A percentile compares a stretch with the other conserved stretches of the same genome.
Evolutionary conservation across 2,888 invertebrate genomes (phyloP).

Genomic region (Erannis defoliaria): DNA sequence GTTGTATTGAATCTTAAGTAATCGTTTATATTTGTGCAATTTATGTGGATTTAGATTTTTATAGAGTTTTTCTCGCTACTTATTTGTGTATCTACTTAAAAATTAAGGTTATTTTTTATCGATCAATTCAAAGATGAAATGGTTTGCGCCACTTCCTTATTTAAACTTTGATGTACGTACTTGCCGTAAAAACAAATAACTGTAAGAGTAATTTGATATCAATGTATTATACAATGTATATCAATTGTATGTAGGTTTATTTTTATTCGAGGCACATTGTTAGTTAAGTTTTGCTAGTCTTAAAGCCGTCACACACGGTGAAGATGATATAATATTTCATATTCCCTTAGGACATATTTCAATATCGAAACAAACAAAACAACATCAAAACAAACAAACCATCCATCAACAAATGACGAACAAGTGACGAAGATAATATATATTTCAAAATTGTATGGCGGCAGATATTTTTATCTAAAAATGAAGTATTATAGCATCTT

Average conservation of each 20-base stretch:
- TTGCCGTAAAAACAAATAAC: constrained; percentile 34
- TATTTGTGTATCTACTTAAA: constrained; percentile 18
- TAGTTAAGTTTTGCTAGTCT: constrained; percentile 27
- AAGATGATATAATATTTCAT: too few species aligned
- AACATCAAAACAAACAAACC: too few species aligned
- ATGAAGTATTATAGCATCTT: too few species aligned
- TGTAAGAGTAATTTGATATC: constrained; percentile 27
- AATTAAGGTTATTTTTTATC: too few species aligned
- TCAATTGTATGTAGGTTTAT: constrained; percentile 34
- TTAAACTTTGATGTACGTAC: constrained; percentile 32
- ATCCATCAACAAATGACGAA: too few species aligned
- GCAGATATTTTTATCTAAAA: too few species aligned
- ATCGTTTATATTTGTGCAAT: constrained; percentile 40
- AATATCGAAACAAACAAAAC: too few species aligned
- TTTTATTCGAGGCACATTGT: constrained; percentile 15
- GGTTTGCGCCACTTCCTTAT: constrained; percentile 2
- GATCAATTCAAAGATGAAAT: background rate
- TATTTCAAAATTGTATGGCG: too few species aligned
- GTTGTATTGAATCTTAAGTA: constrained; percentile 42
- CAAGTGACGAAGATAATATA: too few species aligned
- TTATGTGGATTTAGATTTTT: constrained; percentile 20
- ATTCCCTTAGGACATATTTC: too few species aligned
- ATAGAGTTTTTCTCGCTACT: background rate
- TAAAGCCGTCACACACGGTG: too few species aligned
- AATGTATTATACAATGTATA: too few species aligned